Base-by-base conservation (phyloP, 1,140 invertebrate genomes). In the Forficula auricularia region DNA sequence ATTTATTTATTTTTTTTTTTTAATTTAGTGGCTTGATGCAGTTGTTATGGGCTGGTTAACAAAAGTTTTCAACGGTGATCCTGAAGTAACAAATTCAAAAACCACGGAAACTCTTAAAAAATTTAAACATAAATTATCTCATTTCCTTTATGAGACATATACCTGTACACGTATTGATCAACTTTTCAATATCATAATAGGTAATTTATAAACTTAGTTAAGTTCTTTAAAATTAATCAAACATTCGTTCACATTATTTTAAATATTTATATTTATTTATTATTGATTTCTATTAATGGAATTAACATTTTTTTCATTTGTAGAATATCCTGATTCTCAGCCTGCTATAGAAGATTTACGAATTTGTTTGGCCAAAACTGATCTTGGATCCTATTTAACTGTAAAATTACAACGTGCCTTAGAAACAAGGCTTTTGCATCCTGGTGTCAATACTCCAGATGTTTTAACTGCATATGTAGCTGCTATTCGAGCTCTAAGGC, bases 391-490 rank as follows among this genome's bases (percentile, higher is more conserved):
- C 22, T 71, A 76, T 40, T 63, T 96, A 9, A 80, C 83, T 37
- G 67, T 73, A 39, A 82, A 77, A 36, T 58, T 96, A 8, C 82
- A 86, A 62, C 65, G 66, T 50, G 81, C 85, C 10, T 60, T 88
- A 34, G 79, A 85, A 65, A 81, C 74, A 12, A 70, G 86, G 51
- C 62, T 92, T n/a, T 56, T 92, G 13, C 86, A 91, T 64, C 83
- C 85, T 12, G 92, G 90, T 46, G 92, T 98, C 0, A 94, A 92
- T 51, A 99, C 95, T n/a, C 76, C 82, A 32, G 91, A 98, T 58
- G 94, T 98, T 54, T 65, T 99, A 39, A 94, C 90, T 19, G 92
- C 91, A 0, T 98, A 98, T 60, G 82, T 98, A 15, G 81, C 89
- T 15, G 82, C 91, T 22, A 98, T 98, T 13, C 80, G 88, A 58